phyloP scores from a whole-genome alignment of 1,140 invertebrate genomes.

The Pristionchus pacificus region DNA sequence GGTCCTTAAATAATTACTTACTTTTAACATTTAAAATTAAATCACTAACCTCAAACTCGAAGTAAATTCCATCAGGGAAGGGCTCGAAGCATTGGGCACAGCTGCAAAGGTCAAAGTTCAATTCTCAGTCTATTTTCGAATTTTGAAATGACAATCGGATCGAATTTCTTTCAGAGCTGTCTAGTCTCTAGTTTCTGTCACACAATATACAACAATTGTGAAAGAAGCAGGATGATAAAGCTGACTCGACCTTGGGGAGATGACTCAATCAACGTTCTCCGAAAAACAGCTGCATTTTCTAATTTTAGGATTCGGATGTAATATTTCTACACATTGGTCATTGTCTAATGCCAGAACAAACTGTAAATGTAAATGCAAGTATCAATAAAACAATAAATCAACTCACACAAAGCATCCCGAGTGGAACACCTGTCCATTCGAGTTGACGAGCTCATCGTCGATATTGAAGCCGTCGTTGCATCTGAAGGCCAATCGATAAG shows the following conservation, averaged over 20 bases:
- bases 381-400: too few relatives aligned
- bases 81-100: constrained; percentile 97
- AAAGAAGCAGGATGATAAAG: too few relatives aligned
- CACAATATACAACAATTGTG: constrained; percentile 14
- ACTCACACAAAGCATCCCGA: constrained; percentile 97
- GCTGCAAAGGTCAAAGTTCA: constrained; percentile 62
- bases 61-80: constrained; percentile 95
- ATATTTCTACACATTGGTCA: too few relatives aligned
- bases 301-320: too few relatives aligned
- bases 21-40: too few relatives aligned
- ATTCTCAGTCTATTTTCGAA: constrained; percentile 30
- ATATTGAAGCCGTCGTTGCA: constrained; percentile 46
- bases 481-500: too few relatives aligned
- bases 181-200: constrained; percentile 1
- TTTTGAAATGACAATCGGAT: constrained; percentile 7
- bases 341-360: too few relatives aligned
- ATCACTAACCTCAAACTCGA: constrained; percentile 96
- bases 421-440: constrained; percentile 96
- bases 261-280: too few relatives aligned
- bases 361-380: too few relatives aligned
- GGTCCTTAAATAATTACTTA: too few relatives aligned
- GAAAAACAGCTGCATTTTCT: too few relatives aligned
- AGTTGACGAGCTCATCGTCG: constrained; percentile 97
- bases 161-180: constrained; percentile 22
- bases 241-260: too few relatives aligned